Percentiles rank a stretch among this genome's conserved stretches.
phyloP scores from a whole-genome alignment of 2,113 vertebrate species.

The Turnix velox region DNA sequence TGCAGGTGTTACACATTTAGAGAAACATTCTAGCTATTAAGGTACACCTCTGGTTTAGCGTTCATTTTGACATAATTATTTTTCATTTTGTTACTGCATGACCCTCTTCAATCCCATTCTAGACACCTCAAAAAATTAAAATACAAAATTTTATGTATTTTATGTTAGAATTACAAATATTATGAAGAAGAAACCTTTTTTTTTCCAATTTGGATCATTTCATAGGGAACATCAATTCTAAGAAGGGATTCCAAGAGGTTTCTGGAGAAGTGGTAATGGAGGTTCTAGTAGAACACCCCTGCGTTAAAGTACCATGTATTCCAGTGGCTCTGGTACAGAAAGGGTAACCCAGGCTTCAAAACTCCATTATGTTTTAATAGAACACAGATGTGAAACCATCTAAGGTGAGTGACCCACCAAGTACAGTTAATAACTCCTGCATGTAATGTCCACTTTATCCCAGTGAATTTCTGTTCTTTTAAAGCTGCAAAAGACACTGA shows the following conservation, averaged over 20 bases:
- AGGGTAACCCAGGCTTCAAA: background rate
- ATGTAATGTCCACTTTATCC: background rate
- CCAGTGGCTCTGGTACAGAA: background rate
- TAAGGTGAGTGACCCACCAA: background rate
- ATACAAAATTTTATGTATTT: fast-evolving
- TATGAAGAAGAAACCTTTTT: background rate
- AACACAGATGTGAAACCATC: background rate
- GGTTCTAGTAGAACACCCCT: background rate
- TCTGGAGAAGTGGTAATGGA: background rate
- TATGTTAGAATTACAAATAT: background rate
- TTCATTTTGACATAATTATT: background rate
- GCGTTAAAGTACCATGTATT: background rate
- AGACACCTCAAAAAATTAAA: background rate
- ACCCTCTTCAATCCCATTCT: background rate
- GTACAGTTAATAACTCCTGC: background rate
- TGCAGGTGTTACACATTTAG: background rate
- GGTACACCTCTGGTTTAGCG: background rate
- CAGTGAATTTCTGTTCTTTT: background rate
- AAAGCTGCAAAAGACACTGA: background rate
- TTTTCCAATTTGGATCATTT: background rate
- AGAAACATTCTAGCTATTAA: background rate
- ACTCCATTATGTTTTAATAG: background rate
- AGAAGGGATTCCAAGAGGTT: background rate
- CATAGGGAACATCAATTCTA: fast-evolving
- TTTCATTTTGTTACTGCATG: background rate